These are phyloP conservation scores for Stichopus chloronotus DNA, from an alignment of 35 echinoderm and acorn worm genomes.

Conservation along the genomic window DNA sequence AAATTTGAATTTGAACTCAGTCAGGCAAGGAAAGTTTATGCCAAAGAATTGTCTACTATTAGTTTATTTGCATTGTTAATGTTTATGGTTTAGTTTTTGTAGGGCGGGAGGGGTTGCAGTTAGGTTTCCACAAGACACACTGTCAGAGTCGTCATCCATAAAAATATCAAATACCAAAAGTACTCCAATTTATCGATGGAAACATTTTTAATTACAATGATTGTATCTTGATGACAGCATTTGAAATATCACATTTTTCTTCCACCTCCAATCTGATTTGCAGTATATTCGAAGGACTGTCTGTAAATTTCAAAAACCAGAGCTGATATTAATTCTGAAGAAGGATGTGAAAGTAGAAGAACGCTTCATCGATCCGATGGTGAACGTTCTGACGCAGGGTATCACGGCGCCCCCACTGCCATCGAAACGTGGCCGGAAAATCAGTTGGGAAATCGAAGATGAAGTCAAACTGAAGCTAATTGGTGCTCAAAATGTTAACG, in stretches of 20 bases:
- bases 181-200: no score
- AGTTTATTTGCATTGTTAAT: no score
- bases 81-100: no score
- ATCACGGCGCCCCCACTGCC: conserved; percentile 80
- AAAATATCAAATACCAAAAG: no score
- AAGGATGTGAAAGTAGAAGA: conserved; percentile 84
- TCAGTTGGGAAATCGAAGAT: conserved; percentile 87
- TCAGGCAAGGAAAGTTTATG: no score
- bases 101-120: no score
- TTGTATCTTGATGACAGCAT: not conserved
- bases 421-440: conserved; percentile 45
- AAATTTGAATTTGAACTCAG: no score
- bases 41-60: no score
- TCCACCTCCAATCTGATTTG: not conserved
- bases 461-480: conserved; percentile 74
- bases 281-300: conserved; percentile 89
- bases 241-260: not conserved
- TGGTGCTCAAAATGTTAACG: conserved; percentile 76
- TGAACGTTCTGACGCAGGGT: conserved; percentile 63
- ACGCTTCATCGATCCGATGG: conserved; percentile 75
- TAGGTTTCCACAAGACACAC: no score
- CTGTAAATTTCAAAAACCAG: conserved; percentile 67
- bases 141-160: no score
- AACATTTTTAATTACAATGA: not conserved
- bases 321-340: conserved; percentile 79